Evolutionary conservation across 1,140 invertebrate genomes (phyloP).

Genomic region (Ganaspis sp.): DNA sequence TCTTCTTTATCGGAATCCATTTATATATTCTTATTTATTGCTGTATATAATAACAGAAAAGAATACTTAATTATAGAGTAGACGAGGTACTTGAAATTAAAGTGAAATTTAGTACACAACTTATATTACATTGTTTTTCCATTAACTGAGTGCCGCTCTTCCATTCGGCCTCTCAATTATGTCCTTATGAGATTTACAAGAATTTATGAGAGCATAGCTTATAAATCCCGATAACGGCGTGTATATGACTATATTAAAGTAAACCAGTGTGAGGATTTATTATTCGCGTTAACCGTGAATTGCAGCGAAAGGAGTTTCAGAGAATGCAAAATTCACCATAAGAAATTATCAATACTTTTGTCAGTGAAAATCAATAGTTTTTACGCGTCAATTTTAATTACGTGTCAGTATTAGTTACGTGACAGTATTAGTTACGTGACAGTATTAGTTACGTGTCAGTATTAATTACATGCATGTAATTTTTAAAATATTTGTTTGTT

Average conservation of each 20-base stretch:
- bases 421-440: too few relatives aligned
- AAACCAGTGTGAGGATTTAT: constrained; percentile 16
- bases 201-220: constrained; percentile 18
- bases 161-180: constrained; percentile 3
- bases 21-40: too few relatives aligned
- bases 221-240: constrained; percentile 7
- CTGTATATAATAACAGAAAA: not conserved
- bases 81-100: not conserved
- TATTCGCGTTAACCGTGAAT: not conserved
- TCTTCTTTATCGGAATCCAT: too few relatives aligned
- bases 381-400: too few relatives aligned
- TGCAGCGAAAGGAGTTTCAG: not conserved
- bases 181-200: constrained; percentile 26
- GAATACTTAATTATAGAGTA: not conserved
- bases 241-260: constrained; percentile 23
- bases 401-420: too few relatives aligned
- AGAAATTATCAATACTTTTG: too few relatives aligned
- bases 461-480: too few relatives aligned
- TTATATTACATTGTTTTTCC: constrained; percentile 30
- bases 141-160: constrained; percentile 9
- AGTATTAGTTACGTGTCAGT: too few relatives aligned
- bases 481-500: too few relatives aligned
- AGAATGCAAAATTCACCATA: not conserved
- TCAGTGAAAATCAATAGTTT: too few relatives aligned
- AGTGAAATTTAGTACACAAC: constrained; percentile 1